Evolutionary conservation across 2,797 vertebrate genomes (phyloP).

Genomic region (Erethizon dorsatum): DNA sequence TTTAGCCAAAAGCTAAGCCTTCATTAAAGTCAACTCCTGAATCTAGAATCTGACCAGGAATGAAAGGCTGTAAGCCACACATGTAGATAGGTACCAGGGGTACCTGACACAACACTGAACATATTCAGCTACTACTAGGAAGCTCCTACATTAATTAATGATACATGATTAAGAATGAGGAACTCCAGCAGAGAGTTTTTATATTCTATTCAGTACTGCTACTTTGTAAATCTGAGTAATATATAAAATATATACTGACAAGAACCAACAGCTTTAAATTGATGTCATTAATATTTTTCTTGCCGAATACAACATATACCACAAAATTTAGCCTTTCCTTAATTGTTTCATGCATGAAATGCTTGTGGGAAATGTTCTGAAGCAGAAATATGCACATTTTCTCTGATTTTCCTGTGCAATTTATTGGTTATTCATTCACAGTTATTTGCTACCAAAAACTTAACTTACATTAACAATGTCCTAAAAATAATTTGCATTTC

Average conservation of each 20-base stretch:
- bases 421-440: conserved; percentile 70
- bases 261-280: conserved; percentile 21
- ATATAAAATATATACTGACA: not conserved
- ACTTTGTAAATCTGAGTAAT: conserved; percentile 33
- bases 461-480: conserved; percentile 31
- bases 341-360: conserved; percentile 34
- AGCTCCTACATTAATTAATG: not conserved
- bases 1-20: conserved; percentile 7
- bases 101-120: not conserved
- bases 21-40: conserved; percentile 1
- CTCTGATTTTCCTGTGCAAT: conserved; percentile 52
- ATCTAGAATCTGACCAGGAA: not conserved
- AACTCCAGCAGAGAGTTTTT: conserved; percentile 6
- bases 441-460: conserved; percentile 57
- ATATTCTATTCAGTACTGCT: not conserved
- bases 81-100: not conserved
- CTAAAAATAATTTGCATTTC: conserved; percentile 83
- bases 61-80: not conserved
- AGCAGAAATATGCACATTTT: not conserved
- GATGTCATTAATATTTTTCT: conserved; percentile 43
- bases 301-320: conserved; percentile 23
- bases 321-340: conserved; percentile 48
- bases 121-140: not conserved
- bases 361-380: conserved; percentile 56
- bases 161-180: not conserved